Evolutionary conservation across 2,888 invertebrate genomes (phyloP).

Genomic region (Ariolimax columbianus): DNA sequence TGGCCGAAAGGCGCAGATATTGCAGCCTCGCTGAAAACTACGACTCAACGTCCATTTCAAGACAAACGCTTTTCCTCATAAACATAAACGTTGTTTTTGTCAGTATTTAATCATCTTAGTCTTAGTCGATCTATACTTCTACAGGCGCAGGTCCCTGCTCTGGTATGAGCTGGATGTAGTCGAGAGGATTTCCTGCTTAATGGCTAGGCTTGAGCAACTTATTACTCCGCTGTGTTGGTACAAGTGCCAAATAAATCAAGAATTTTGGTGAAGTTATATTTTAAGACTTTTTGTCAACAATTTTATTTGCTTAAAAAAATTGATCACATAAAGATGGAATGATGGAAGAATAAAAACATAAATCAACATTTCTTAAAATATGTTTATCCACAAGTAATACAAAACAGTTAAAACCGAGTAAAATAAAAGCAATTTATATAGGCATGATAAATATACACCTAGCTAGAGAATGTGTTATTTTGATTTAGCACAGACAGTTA

Average conservation of each 20-base stretch:
- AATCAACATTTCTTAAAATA: background rate
- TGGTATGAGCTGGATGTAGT: no score
- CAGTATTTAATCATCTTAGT: no score
- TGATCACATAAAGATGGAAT: constrained; percentile 9
- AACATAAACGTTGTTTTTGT: no score
- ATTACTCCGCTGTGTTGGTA: no score
- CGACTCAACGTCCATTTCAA: no score
- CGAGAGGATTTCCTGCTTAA: no score
- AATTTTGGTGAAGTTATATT: background rate
- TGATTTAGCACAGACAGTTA: background rate
- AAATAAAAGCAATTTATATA: background rate
- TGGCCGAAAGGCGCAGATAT: no score
- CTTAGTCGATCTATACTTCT: no score
- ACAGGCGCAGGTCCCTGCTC: no score
- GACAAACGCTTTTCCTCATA: no score
- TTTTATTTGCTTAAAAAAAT: constrained; percentile 10
- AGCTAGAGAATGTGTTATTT: background rate
- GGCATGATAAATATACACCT: background rate
- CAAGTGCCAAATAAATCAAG: background rate
- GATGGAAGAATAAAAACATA: background rate
- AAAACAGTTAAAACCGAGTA: background rate
- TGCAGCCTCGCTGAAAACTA: no score
- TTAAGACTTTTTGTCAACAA: background rate
- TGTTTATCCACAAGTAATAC: background rate
- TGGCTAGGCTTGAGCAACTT: no score